Evolutionary conservation across 2,888 invertebrate genomes (phyloP).

Genomic region (Callinectes sapidus): DNA sequence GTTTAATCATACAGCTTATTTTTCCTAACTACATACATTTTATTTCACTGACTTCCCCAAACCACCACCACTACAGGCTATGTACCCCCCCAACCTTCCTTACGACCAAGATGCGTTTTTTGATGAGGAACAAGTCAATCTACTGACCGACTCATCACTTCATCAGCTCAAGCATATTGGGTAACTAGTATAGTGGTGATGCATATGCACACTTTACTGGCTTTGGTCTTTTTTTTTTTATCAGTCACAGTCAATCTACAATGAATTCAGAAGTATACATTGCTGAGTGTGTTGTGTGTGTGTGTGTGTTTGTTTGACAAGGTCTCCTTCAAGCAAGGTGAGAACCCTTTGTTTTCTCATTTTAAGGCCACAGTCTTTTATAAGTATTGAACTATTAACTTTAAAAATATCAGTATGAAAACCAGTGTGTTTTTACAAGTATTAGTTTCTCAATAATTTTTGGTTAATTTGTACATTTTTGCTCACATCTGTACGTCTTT

Average conservation of each 20-base stretch:
- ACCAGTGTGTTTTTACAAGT: not conserved
- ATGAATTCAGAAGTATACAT: not conserved
- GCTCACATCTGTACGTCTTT: not conserved
- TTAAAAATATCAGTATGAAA: not conserved
- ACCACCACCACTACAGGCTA: slow-evolving; percentile 68
- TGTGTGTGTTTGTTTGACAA: not conserved
- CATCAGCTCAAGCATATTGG: slow-evolving; percentile 73
- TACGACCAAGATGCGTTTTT: slow-evolving; percentile 72
- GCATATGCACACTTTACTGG: not conserved
- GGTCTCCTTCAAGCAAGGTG: not conserved
- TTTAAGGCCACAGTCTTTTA: not conserved
- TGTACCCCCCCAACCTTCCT: slow-evolving; percentile 72
- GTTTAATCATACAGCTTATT: not conserved
- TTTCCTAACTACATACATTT: slow-evolving; percentile 1
- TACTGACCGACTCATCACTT: slow-evolving; percentile 71
- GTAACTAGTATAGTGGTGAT: slow-evolving; percentile 65
- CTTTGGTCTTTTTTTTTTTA: not conserved
- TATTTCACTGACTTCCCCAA: slow-evolving; percentile 47
- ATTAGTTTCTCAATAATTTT: not conserved
- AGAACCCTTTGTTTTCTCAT: not conserved
- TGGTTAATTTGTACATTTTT: too few relatives aligned
- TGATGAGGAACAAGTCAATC: slow-evolving; percentile 71
- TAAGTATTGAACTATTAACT: not conserved
- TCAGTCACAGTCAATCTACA: not conserved
- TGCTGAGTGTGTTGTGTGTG: not conserved